Conservation (phyloP, 2,113 vertebrate species). For the Callorhinus ursinus region DNA sequence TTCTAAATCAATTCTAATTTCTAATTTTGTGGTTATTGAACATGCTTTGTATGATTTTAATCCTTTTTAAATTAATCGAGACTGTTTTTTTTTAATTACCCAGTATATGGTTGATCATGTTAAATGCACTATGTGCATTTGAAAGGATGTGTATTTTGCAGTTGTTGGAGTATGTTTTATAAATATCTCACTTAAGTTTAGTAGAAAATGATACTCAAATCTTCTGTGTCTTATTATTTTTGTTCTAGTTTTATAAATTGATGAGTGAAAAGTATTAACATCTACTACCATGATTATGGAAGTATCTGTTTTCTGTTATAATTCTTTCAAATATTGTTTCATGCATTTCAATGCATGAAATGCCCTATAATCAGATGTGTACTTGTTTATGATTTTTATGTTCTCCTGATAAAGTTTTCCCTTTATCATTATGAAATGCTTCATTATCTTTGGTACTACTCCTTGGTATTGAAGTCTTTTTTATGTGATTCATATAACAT, state of each 20-base stretch:
- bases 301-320: background rate
- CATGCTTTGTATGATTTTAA: background rate
- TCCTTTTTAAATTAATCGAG: background rate
- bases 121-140: background rate
- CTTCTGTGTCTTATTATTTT: background rate
- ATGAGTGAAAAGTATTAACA: background rate
- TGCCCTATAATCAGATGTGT: background rate
- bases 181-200: background rate
- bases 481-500: background rate
- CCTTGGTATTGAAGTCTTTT: background rate
- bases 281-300: background rate
- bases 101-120: background rate
- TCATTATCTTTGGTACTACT: background rate
- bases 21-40: background rate
- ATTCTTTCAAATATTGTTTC: background rate
- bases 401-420: background rate
- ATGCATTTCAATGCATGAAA: background rate
- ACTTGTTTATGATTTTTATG: background rate
- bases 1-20: background rate
- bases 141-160: background rate
- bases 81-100: background rate
- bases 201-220: background rate
- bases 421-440: background rate
- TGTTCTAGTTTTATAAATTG: background rate
- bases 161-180: background rate